Evolutionary conservation across 2,888 invertebrate genomes (phyloP), one percentile per base, ranked within the genome.

Genomic region (Cyclophora albipunctata): DNA sequence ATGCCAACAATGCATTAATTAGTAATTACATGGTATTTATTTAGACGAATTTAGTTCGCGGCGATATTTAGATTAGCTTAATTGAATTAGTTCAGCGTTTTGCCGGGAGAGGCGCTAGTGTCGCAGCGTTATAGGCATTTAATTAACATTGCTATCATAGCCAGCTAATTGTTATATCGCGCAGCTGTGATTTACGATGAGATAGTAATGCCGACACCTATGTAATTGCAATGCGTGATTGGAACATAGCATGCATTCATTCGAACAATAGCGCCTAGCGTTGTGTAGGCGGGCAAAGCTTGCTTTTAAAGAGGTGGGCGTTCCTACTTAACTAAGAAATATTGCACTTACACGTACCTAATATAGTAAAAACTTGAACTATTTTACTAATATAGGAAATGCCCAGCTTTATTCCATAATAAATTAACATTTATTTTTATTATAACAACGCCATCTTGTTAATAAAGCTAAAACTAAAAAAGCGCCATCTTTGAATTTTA

Each of bases 131-230:
- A 84, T 80, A 75, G 76, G 69, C 80, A 78, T 88, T 89, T 88
- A 88, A 89, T 89, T 89, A 89, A 88, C 87, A 89, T 87, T 85
- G 83, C 84, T 84, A 84, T 83, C 85, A 84, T 88, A 81, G 20
- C 84, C 86, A 73, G 78, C 88, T 88, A 89, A 89, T 89, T 89
- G 88, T 89, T 89, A 86, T 84, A 89, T 88, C 86, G 87, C 76
- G 82, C 80, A 79, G 78, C 75, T 76, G 78, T 89, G 89, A 89
- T 89, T 89, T 89, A 89, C 86, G 64, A 71, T 77, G 66, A 78
- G 80, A 84, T 80, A 80, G 71, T 76, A 77, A 74, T 73, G 81
- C 82, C 78, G 79, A 84, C 86, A 88, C 88, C 88, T 86, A 78
- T 76, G 81, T 86, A 87, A 87, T 87, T 85, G 80, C 75, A 59